Evolutionary conservation across 2,113 vertebrate species (phyloP), one percentile per base, ranked within the genome.

Genomic region (Sylvietta virens): DNA sequence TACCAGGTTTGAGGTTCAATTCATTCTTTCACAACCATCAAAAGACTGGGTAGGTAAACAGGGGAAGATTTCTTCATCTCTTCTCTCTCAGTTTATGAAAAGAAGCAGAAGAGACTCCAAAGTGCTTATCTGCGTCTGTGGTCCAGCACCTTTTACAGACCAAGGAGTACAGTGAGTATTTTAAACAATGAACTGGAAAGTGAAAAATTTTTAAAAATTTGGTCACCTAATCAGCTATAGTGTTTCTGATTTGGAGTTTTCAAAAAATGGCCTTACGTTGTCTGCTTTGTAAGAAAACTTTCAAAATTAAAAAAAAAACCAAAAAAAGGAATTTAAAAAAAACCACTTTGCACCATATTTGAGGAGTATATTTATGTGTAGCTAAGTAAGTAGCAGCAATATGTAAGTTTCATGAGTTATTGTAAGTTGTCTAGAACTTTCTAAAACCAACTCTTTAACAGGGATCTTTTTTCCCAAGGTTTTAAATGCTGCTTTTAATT

Each of bases 61-160:
- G n/a, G 99, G 99, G 50, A 96, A 92, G 30, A 98, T 99, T 92
- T 98, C 99, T 51, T 94, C 92, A 67, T 70, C 96, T 65, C 94
- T 98, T 91, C 98, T 99, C 50, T 97, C 97, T 31, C 98, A 98
- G 53, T 97, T 98, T 92, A 93, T 99, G 42, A 77, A 93, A 92
- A 98, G 96, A 95, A 97, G 96, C 73, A 97, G 96, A 30, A 96
- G 93, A 17, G 97, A 97, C 11, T 99, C 98, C 77, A 98, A 96
- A 96, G 96, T 98, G 56, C 98, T 98, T 15, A 97, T 98, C 66
- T 99, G 99, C 96, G 98, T 99, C 80, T 99, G 99, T 84, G 99
- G 99, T 40, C 99, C 99, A 77, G 23, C 90, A 15, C 97, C 98
- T 80, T 99, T 99, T 94, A 99, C 98, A 62, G 98, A 99, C 50